Evolutionary conservation across 2,888 invertebrate species (phyloP).

Genomic region (Calephelis perditalis): DNA sequence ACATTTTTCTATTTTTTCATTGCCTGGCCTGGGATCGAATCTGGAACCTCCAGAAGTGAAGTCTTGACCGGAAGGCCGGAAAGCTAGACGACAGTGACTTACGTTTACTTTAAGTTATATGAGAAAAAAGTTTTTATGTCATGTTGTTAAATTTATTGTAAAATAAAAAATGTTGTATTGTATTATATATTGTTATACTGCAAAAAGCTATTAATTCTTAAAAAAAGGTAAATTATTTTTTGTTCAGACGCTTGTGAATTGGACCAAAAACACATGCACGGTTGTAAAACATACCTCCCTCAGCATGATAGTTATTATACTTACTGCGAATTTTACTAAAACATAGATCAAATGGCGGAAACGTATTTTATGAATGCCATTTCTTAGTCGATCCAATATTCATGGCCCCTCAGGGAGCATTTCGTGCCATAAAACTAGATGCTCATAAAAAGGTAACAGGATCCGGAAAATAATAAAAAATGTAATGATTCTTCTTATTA

Average conservation of each 20-base stretch:
- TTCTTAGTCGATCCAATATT: background rate
- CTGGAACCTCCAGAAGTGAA: no score
- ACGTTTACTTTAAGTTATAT: no score
- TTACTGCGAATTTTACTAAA: background rate
- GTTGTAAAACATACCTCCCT: background rate
- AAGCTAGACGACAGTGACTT: no score
- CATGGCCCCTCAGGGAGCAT: background rate
- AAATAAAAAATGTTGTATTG: no score
- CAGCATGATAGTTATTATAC: background rate
- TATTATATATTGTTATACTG: no score
- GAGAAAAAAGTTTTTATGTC: no score
- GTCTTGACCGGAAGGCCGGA: no score
- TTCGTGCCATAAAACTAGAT: background rate
- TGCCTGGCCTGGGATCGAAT: no score
- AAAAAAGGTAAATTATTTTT: background rate
- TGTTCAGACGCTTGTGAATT: background rate
- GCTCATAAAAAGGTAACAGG: background rate
- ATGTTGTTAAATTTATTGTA: no score
- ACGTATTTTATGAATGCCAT: constrained; percentile 1
- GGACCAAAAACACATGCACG: background rate
- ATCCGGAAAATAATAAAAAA: constrained; percentile 1
- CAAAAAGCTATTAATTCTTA: no score
- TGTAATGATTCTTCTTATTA: constrained; percentile 4
- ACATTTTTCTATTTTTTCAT: no score
- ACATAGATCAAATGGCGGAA: background rate